Conservation (phyloP, 2,888 invertebrate genomes). For the Lydus trimaculatus region DNA sequence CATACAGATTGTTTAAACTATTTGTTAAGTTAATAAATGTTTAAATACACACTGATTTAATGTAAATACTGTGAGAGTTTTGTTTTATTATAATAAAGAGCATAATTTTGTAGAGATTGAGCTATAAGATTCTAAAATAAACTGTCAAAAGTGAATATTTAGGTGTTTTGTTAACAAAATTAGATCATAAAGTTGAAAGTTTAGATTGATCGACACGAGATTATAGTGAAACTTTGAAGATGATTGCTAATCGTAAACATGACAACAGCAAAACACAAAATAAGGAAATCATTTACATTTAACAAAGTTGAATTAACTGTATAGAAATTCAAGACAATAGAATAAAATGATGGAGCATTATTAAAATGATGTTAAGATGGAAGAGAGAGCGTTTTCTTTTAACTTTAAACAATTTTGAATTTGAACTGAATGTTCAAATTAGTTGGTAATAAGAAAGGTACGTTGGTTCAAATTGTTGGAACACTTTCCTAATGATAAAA, state of each 20-base stretch:
- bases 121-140: neutral
- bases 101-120: neutral
- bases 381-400: neutral
- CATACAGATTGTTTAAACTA: neutral
- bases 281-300: neutral
- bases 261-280: neutral
- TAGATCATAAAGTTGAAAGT: neutral
- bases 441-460: slow-evolving; percentile 35
- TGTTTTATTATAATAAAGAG: neutral
- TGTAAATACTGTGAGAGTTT: neutral
- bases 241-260: neutral
- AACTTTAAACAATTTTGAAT: neutral
- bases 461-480: slow-evolving; percentile 39
- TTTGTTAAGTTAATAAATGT: neutral
- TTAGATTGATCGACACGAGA: neutral
- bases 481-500: slow-evolving; percentile 41
- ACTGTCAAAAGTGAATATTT: neutral
- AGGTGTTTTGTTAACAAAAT: neutral
- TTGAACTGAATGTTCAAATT: slow-evolving; percentile 13
- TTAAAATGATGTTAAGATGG: too few relatives aligned
- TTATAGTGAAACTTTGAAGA: neutral
- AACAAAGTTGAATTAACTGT: neutral
- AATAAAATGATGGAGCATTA: too few relatives aligned
- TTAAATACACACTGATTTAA: neutral
- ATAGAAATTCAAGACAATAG: too few relatives aligned